Base-by-base conservation (phyloP, 2,797 vertebrate species). In the Tauraco hartlaubi region DNA sequence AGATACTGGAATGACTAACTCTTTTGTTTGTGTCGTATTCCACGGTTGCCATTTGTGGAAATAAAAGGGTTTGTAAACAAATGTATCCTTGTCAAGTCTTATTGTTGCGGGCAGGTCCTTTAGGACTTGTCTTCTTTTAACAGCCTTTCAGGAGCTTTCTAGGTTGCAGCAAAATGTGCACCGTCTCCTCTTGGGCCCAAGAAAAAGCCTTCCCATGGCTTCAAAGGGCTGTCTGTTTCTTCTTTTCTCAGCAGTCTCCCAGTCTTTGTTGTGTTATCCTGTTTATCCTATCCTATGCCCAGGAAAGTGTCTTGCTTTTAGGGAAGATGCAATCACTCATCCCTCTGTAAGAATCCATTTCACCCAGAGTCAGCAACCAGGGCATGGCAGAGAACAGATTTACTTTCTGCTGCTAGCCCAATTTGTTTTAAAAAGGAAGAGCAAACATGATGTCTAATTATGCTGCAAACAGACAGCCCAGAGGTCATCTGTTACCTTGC, bases 1-100 rank as follows among this genome's bases (percentile, higher is more conserved):
- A 73, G 21, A 31, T 54, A 55, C 41, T 85, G 29, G 68, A 88
- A 88, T 28, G 88, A 21, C 23, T 84, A 12, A 18, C 3, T 35
- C 17, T 64, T 80, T 35, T 1, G 2, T 76, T 84, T 87, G 25
- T 67, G 11, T 77, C 62, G 78, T 90, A 62, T 52, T 76, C 46
- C 35, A 81, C 35, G 11, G 35, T 64, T 96, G 23, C 35, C 17
- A 29, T 83, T 86, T 52, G 15, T 68, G 35, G 62, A 82, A 88
- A 72, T 64, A 54, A 63, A 87, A 80, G 44, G n/a, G 7, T 52
- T 91, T 88, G 64, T 92, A 90, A 94, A 67, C 49, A 90, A 64
- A 83, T 39, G 5, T 56, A 68, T 68, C 15, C 52, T 37, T 90
- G 25, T 61, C 44, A 88, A 83, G 25, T 80, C 61, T 64, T 91